Conservation (phyloP, 30 jellyfish, hydroid and myxozoan species). For the Turritopsis rubra region DNA sequence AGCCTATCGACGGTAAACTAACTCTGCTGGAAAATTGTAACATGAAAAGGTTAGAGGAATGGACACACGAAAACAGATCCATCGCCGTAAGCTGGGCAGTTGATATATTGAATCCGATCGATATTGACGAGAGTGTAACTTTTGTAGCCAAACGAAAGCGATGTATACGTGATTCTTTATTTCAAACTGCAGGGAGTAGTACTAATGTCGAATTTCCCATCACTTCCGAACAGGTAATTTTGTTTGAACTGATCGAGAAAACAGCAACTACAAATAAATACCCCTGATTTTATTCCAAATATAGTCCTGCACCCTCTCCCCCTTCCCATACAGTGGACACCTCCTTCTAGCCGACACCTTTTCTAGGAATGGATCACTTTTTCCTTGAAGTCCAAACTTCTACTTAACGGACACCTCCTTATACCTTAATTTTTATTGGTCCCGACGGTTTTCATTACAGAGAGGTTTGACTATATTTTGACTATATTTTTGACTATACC, state of each 20-base stretch:
- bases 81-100: constrained; percentile 21
- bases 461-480: too few species aligned
- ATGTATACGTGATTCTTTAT: not conserved
- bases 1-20: not conserved
- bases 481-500: too few species aligned
- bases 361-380: too few species aligned
- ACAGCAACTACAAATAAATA: too few species aligned
- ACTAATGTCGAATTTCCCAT: constrained; percentile 14
- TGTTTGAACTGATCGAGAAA: not conserved
- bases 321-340: too few species aligned
- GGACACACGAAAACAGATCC: not conserved
- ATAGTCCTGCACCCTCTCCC: too few species aligned
- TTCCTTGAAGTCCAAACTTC: too few species aligned
- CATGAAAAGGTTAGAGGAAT: not conserved
- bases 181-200: not conserved
- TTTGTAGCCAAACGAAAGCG: constrained; percentile 13
- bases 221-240: constrained; percentile 22
- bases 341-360: not conserved
- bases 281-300: too few species aligned
- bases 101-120: constrained; percentile 24
- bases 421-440: too few species aligned
- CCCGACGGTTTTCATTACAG: too few species aligned
- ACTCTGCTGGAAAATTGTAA: not conserved
- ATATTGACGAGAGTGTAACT: constrained; percentile 28
- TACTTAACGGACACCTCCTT: too few species aligned